These are phyloP conservation scores for Agonopterix subpropinquella DNA, from an alignment of 2,888 invertebrate species.

Conservation along the genomic window DNA sequence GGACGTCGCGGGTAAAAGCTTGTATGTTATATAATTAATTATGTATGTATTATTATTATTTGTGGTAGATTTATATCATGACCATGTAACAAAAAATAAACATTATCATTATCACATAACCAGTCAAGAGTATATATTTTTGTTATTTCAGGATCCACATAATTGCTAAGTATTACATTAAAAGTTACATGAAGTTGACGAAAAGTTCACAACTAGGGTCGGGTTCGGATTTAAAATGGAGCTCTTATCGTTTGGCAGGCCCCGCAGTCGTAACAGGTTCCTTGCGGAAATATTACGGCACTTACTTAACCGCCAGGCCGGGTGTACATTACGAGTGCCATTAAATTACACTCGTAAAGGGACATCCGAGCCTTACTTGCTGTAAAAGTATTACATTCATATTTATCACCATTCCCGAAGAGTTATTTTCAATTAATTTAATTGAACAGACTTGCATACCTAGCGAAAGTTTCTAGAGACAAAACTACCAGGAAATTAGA, in stretches of 20 bases:
- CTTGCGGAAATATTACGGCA: not conserved
- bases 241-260: not conserved
- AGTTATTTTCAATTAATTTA: not conserved
- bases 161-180: no score
- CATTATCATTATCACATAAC: no score
- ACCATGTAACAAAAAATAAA: no score
- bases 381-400: constrained; percentile 19
- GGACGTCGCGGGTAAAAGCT: no score
- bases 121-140: no score
- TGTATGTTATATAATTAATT: no score
- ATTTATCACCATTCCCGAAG: constrained; percentile 15
- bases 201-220: no score
- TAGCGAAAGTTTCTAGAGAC: not conserved
- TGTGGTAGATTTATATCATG: no score
- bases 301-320: not conserved
- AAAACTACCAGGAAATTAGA: not conserved
- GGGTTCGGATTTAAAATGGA: not conserved
- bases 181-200: no score
- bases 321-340: constrained; percentile 5
- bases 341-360: constrained; percentile 25
- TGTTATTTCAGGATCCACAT: no score
- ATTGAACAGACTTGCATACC: no score
- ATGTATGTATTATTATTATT: no score
- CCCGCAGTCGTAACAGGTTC: not conserved
- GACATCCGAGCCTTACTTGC: constrained; percentile 14